Evolutionary conservation across 2,797 vertebrate species (phyloP).

Genomic region (Tapera naevia): DNA sequence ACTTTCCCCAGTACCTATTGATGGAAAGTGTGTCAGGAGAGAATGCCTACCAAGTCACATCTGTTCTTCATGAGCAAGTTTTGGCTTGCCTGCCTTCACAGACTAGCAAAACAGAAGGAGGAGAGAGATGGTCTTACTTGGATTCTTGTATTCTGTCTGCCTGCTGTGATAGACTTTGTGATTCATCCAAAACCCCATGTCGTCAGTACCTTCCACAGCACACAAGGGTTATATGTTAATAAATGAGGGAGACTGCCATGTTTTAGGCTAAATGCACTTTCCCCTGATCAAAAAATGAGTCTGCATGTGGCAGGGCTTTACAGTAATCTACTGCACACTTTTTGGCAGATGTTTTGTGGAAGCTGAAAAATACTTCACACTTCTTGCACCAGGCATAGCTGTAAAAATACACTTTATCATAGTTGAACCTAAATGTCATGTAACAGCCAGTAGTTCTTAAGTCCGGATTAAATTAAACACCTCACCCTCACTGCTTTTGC

Average conservation of each 20-base stretch:
- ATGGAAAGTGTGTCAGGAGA: neutral
- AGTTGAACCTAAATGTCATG: neutral
- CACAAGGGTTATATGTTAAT: neutral
- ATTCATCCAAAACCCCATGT: neutral
- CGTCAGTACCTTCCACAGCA: neutral
- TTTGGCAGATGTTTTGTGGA: neutral
- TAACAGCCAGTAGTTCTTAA: neutral
- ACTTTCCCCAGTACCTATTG: neutral
- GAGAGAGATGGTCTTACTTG: neutral
- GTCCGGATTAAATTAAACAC: neutral
- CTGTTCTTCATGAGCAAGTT: neutral
- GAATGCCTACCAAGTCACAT: neutral
- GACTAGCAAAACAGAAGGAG: neutral
- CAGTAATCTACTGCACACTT: neutral
- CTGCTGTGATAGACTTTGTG: neutral
- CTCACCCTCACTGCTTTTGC: neutral
- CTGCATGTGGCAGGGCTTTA: neutral
- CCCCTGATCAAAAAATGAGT: neutral
- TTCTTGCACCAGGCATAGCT: neutral
- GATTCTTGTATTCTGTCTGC: neutral
- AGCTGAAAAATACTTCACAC: neutral
- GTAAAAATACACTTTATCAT: neutral
- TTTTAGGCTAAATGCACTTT: neutral
- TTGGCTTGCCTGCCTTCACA: neutral
- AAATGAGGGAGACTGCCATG: neutral